Conservation (phyloP, 2,797 vertebrate species). For the Chrysolophus pictus region DNA sequence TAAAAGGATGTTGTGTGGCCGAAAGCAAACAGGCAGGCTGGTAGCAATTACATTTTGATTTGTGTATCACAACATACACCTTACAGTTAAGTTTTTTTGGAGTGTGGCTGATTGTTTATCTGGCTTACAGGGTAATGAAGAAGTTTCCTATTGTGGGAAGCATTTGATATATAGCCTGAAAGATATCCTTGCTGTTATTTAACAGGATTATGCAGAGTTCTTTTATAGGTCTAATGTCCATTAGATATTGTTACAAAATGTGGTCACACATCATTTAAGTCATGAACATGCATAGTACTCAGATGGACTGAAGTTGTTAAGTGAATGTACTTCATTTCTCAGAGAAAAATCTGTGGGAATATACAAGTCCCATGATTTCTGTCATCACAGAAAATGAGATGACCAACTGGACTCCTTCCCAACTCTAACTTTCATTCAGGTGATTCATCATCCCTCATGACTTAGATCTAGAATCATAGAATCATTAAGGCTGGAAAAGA, state of each 20-base stretch:
- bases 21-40: not conserved
- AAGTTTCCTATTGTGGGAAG: not conserved
- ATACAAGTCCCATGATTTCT: not conserved
- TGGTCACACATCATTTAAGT: conserved; percentile 14
- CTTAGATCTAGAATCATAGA: not conserved
- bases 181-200: conserved; percentile 28
- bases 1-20: not conserved
- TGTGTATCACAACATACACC: not conserved
- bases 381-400: not conserved
- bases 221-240: conserved; percentile 35
- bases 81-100: not conserved
- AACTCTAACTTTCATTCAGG: not conserved
- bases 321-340: not conserved
- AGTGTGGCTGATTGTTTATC: not conserved
- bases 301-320: not conserved
- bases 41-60: conserved; percentile 10
- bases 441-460: not conserved
- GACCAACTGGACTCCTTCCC: not conserved
- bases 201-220: conserved; percentile 10
- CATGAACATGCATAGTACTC: not conserved
- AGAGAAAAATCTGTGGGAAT: not conserved
- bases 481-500: too few species aligned
- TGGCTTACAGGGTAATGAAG: conserved; percentile 9
- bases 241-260: conserved; percentile 30
- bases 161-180: conserved; percentile 19